phyloP scores from a whole-genome alignment of 2,888 invertebrate species.

The Dicranocentrus wangi region DNA sequence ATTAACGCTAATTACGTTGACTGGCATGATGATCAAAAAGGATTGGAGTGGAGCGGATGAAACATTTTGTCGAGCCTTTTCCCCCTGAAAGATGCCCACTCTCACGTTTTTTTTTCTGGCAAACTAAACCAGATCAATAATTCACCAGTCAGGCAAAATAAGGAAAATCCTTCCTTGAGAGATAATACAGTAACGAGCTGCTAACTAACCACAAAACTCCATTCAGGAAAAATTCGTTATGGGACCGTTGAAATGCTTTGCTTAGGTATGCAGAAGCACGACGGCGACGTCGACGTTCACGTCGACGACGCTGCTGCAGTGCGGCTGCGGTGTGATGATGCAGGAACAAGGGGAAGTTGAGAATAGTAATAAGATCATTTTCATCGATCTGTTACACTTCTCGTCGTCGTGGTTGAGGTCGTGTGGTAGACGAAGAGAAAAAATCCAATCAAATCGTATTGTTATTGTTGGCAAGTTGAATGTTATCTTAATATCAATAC shows the following conservation, averaged over 20 bases:
- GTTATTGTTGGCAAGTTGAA: slow-evolving; percentile 57
- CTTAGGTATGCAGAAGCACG: no score
- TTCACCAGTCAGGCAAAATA: slow-evolving; percentile 55
- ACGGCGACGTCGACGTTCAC: no score
- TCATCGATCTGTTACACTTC: slow-evolving; percentile 48
- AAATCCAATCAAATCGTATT: slow-evolving; percentile 64
- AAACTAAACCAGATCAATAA: slow-evolving; percentile 63
- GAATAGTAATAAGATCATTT: slow-evolving; percentile 48
- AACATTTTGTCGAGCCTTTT: no score
- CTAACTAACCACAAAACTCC: slow-evolving; percentile 61
- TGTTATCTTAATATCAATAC: slow-evolving; percentile 59
- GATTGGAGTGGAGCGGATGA: no score
- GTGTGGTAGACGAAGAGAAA: slow-evolving; percentile 46
- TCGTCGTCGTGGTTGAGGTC: slow-evolving; percentile 46
- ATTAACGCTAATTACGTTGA: no score
- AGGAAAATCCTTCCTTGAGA: not conserved
- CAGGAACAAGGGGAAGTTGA: slow-evolving; percentile 45
- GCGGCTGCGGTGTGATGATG: not conserved
- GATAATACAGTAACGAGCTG: slow-evolving; percentile 53
- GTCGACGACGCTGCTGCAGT: no score
- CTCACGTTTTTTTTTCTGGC: slow-evolving; percentile 58
- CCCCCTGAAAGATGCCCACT: not conserved
- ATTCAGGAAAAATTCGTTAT: no score
- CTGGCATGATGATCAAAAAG: no score
- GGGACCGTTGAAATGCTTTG: not conserved